phyloP scores from a whole-genome alignment of 2,113 vertebrate species.

The Protobothrops mucrosquamatus region DNA sequence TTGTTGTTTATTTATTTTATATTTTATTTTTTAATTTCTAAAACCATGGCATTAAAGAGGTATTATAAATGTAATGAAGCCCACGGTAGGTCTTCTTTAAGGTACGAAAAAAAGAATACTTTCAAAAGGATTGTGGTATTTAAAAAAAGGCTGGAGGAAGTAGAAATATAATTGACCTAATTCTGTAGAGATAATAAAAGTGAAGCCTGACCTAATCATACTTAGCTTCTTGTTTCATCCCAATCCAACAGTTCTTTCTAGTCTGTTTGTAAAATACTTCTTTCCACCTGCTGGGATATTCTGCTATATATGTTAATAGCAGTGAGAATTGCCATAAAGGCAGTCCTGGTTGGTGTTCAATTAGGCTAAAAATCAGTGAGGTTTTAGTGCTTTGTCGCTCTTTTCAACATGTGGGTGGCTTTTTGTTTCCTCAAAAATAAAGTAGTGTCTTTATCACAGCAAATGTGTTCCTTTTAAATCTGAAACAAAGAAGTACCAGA shows the following conservation, averaged over 20 bases:
- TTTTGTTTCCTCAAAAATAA: conserved; percentile 33
- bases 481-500: conserved; percentile 21
- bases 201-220: conserved; percentile 30
- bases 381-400: conserved; percentile 13
- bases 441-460: conserved; percentile 15
- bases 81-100: background rate
- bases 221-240: conserved; percentile 8
- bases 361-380: conserved; percentile 31
- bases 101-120: conserved; percentile 6
- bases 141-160: conserved; percentile 8
- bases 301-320: conserved; percentile 33
- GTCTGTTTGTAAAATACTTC: background rate
- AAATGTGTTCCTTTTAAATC: conserved; percentile 5
- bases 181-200: conserved; percentile 31
- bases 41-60: accelerated
- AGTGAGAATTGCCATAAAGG: background rate
- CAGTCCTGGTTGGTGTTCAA: conserved; percentile 35
- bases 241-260: conserved; percentile 21
- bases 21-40: background rate
- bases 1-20: accelerated
- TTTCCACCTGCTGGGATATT: conserved; percentile 28
- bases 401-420: conserved; percentile 16
- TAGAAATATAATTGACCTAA: conserved; percentile 25
- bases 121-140: background rate
- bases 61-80: background rate